Evolutionary conservation across 2,113 vertebrate genomes (phyloP).

Genomic region (Laticauda colubrina): DNA sequence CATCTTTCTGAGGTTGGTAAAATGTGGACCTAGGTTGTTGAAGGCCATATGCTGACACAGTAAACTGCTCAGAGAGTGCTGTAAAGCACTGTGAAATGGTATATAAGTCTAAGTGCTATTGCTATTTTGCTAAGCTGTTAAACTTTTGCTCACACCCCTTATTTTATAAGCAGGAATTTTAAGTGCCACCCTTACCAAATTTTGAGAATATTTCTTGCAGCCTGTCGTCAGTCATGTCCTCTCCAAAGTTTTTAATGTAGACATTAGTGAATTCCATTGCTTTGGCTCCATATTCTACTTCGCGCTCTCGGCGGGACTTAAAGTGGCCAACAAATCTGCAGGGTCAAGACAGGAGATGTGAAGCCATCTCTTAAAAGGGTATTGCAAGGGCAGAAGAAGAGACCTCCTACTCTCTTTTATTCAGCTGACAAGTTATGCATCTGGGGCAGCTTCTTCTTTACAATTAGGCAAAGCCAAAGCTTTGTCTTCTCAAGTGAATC

Average conservation of each 20-base stretch:
- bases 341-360: not conserved
- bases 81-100: not conserved
- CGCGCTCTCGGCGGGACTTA: conserved; percentile 92
- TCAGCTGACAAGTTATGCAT: not conserved
- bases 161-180: not conserved
- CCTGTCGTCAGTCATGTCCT: conserved; percentile 79
- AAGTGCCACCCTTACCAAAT: conserved; percentile 77
- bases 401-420: not conserved
- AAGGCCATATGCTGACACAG: not conserved
- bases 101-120: not conserved
- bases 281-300: conserved; percentile 83
- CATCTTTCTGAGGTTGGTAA: not conserved
- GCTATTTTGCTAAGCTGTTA: not conserved
- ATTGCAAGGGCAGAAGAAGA: rapidly evolving
- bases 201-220: conserved; percentile 83
- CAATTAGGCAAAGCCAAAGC: not conserved
- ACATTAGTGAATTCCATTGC: conserved; percentile 91
- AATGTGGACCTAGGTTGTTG: not conserved
- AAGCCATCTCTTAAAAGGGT: not conserved
- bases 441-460: not conserved
- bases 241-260: conserved; percentile 93
- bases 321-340: conserved; percentile 93
- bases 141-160: not conserved
- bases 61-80: not conserved
- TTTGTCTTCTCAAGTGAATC: not conserved